Evolutionary conservation across 2,888 invertebrate genomes (phyloP).

Genomic region (Periphyllus acericola): DNA sequence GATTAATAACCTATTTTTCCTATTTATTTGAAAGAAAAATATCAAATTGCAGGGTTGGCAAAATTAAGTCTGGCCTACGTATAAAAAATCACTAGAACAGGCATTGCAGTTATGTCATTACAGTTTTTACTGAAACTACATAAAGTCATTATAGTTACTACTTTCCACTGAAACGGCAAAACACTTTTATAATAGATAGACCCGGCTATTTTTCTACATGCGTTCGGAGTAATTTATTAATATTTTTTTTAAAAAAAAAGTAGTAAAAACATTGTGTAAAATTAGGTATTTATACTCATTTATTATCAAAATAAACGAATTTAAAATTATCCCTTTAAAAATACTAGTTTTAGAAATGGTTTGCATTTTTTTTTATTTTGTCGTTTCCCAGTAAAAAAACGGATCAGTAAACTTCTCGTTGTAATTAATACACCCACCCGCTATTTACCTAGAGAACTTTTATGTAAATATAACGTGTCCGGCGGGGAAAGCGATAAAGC

Average conservation of each 20-base stretch:
- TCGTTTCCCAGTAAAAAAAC: neutral
- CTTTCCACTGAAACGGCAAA: no score
- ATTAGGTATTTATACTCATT: neutral
- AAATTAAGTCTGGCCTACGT: no score
- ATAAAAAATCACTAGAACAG: no score
- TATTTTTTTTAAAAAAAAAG: neutral
- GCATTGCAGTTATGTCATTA: no score
- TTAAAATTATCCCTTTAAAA: neutral
- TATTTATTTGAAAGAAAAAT: no score
- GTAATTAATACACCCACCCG: neutral
- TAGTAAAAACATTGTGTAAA: neutral
- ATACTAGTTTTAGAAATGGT: neutral
- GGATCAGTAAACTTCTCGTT: neutral
- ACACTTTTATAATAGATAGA: no score
- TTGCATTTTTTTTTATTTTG: neutral
- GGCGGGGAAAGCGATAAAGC: neutral
- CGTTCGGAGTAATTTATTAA: neutral
- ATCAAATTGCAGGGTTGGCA: no score
- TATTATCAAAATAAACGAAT: conserved; percentile 3
- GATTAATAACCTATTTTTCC: no score
- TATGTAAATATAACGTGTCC: neutral
- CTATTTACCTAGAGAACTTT: neutral
- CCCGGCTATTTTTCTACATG: neutral
- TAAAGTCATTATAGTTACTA: no score
- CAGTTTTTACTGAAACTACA: no score